A percentile compares a stretch with the other conserved stretches of the same genome.
Evolutionary conservation across 2,797 vertebrate species (phyloP).

Genomic region (Clarias platycephalus): DNA sequence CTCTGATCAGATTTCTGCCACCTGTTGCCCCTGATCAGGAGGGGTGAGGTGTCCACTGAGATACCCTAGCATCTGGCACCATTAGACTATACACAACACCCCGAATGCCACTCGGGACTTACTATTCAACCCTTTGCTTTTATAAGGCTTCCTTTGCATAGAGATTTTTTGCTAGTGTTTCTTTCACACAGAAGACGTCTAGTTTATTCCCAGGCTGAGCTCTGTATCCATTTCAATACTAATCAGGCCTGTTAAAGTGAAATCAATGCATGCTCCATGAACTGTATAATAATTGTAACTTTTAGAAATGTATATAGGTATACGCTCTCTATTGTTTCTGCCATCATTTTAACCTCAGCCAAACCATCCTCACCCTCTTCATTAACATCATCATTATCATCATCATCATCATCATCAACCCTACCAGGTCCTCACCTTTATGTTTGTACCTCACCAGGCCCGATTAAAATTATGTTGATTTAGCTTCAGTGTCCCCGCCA

Average conservation of each 20-base stretch:
- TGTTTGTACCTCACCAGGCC: conserved; percentile 74
- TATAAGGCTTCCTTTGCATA: conserved; percentile 12
- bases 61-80: conserved; percentile 69
- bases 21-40: conserved; percentile 71
- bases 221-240: conserved; percentile 9
- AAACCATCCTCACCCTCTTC: conserved; percentile 45
- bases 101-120: conserved; percentile 12
- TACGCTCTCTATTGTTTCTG: not conserved
- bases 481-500: conserved; percentile 83
- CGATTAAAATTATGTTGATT: conserved; percentile 99
- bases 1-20: conserved; percentile 79
- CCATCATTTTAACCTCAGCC: conserved; percentile 22
- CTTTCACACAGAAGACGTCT: conserved; percentile 8
- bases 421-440: conserved; percentile 57
- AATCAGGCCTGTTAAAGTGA: conserved; percentile 5
- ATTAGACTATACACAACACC: conserved; percentile 40
- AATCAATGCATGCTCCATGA: conserved; percentile 10
- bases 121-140: conserved; percentile 38
- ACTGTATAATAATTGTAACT: not conserved
- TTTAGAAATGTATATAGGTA: not conserved
- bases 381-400: conserved; percentile 56
- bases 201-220: not conserved
- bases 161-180: conserved; percentile 2
- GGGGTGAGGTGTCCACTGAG: conserved; percentile 57
- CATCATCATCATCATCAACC: conserved; percentile 63